Percentiles rank a stretch among this genome's conserved stretches.
Evolutionary conservation across 2,888 invertebrate genomes (phyloP).

Genomic region (Drosophila atroscutellata): DNA sequence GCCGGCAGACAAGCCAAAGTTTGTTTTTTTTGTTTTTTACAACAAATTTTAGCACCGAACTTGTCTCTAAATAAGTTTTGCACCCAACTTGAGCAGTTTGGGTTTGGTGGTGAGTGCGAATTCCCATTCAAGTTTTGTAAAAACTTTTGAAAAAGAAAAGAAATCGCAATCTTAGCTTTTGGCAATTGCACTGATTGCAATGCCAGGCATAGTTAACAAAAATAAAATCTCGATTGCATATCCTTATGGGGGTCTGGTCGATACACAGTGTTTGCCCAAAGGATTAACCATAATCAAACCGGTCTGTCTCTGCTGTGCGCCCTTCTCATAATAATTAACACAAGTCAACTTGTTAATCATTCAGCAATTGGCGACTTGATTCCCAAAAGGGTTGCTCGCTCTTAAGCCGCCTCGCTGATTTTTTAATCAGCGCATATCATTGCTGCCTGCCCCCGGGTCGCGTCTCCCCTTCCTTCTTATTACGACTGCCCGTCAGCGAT

Average conservation of each 20-base stretch:
- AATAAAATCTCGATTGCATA: background rate
- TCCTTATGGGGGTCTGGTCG: slow-evolving; percentile 1
- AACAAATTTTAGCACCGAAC: slow-evolving; percentile 3
- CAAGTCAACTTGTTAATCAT: slow-evolving; percentile 82
- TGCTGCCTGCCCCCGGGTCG: slow-evolving; percentile 46
- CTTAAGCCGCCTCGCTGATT: slow-evolving; percentile 65
- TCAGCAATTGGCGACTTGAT: slow-evolving; percentile 62
- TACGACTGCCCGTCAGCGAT: background rate
- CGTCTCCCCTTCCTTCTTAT: background rate
- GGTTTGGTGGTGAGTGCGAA: background rate
- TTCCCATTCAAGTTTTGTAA: slow-evolving; percentile 27
- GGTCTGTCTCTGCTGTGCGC: slow-evolving; percentile 28
- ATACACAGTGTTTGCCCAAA: slow-evolving; percentile 53
- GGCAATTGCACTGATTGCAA: slow-evolving; percentile 49
- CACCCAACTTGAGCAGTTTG: slow-evolving; percentile 1
- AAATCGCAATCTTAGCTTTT: slow-evolving; percentile 11
- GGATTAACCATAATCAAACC: slow-evolving; percentile 66
- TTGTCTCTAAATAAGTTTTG: slow-evolving; percentile 36
- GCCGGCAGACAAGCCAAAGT: slow-evolving; percentile 18
- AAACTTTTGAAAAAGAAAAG: slow-evolving; percentile 29
- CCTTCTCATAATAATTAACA: slow-evolving; percentile 63
- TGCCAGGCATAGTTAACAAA: slow-evolving; percentile 10
- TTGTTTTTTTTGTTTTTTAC: background rate
- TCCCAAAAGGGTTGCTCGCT: slow-evolving; percentile 71
- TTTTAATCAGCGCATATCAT: slow-evolving; percentile 79